These are phyloP conservation scores for Prosapia bicincta DNA, from an alignment of 2,888 invertebrate genomes.

Conservation along the genomic window DNA sequence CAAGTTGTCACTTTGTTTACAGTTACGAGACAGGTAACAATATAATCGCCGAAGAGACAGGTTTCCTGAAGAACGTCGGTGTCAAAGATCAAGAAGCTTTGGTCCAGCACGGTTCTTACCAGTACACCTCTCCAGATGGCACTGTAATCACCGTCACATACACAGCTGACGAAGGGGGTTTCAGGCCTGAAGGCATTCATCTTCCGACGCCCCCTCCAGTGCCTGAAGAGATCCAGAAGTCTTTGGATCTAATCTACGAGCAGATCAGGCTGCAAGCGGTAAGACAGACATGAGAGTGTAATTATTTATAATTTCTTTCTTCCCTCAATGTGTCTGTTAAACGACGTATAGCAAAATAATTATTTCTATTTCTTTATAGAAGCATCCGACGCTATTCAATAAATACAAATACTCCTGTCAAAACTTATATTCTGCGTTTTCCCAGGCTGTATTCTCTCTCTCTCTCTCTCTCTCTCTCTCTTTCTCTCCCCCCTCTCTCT, in stretches of 20 bases:
- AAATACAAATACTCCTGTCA: no score
- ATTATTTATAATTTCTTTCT: no score
- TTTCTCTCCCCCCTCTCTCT: no score
- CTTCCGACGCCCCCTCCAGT: conserved; percentile 45
- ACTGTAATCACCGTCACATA: conserved; percentile 57
- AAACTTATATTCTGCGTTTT: no score
- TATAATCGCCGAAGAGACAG: conserved; percentile 66
- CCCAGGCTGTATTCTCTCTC: no score
- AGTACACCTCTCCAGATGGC: conserved; percentile 71
- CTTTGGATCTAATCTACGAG: conserved; percentile 80
- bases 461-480: no score
- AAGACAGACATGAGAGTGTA: no score
- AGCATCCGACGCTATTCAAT: no score
- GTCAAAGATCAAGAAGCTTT: conserved; percentile 59
- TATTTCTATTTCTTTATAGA: no score
- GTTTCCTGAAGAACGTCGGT: conserved; percentile 67
- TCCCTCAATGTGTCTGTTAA: no score
- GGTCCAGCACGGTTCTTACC: conserved; percentile 65
- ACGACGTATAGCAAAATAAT: no score
- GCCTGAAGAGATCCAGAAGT: conserved; percentile 59
- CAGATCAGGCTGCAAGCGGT: conserved; percentile 68
- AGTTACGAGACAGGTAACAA: conserved; percentile 75
- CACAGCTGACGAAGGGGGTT: conserved; percentile 69
- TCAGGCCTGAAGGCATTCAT: conserved; percentile 43
- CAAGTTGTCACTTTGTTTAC: no score